phyloP scores from a whole-genome alignment of 2,797 vertebrate genomes.

The Nyctibius grandis region DNA sequence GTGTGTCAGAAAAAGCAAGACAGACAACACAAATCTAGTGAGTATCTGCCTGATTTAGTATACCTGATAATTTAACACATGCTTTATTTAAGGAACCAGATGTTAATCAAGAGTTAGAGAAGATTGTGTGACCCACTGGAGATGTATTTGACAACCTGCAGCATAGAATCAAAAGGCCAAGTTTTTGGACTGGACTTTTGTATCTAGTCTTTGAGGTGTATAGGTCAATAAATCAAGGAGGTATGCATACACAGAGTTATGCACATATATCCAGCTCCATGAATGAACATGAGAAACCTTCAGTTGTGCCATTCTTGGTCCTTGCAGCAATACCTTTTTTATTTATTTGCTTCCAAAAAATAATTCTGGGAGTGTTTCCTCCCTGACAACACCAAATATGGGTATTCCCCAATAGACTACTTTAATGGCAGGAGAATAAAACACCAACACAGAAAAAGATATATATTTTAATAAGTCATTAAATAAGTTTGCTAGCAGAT shows the following conservation, averaged over 20 bases:
- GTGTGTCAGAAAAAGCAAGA: background rate
- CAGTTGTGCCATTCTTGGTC: background rate
- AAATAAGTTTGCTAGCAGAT: constrained; percentile 35
- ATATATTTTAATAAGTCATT: constrained; percentile 14
- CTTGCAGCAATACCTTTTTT: background rate
- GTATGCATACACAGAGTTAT: background rate
- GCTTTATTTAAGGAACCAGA: background rate
- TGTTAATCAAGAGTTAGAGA: background rate
- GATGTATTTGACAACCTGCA: background rate
- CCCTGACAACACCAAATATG: background rate
- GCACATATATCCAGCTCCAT: background rate
- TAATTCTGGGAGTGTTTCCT: background rate
- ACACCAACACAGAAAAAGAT: background rate
- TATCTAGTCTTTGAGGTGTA: background rate
- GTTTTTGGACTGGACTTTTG: background rate
- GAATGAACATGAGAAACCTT: background rate
- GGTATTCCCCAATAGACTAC: background rate
- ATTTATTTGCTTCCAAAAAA: background rate
- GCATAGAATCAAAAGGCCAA: background rate
- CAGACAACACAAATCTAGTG: background rate
- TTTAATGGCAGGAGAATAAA: constrained; percentile 10
- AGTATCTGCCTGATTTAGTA: background rate
- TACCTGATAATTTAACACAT: background rate
- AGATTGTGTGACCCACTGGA: background rate
- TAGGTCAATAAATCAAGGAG: background rate